These are phyloP conservation scores for Eulemur macaco DNA, from an alignment of 2,113 vertebrate genomes.

Conservation along the genomic window DNA sequence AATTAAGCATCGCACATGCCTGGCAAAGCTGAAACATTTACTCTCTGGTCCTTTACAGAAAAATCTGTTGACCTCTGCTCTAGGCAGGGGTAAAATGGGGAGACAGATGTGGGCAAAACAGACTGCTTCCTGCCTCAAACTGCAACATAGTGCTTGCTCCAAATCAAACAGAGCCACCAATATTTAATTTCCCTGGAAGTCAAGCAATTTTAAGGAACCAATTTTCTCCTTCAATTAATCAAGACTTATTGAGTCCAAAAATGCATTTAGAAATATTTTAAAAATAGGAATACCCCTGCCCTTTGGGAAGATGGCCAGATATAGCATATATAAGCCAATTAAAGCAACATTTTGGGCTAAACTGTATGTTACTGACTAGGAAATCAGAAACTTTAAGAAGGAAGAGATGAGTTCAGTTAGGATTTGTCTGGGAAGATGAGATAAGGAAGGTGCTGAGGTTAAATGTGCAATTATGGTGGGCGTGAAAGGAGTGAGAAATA, in stretches of 20 bases:
- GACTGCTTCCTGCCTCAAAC: not conserved
- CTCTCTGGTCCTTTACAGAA: not conserved
- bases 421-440: not conserved
- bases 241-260: constrained; percentile 15
- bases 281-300: constrained; percentile 22
- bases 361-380: not conserved
- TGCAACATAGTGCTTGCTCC: not conserved
- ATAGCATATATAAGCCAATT: constrained; percentile 30
- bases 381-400: constrained; percentile 3
- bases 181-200: not conserved
- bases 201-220: constrained; percentile 1
- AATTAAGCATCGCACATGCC: not conserved
- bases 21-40: not conserved
- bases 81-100: not conserved
- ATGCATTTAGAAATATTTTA: constrained; percentile 56
- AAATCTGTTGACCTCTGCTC: not conserved
- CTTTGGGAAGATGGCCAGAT: constrained; percentile 25
- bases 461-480: not conserved
- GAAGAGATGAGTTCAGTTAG: not conserved
- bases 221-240: constrained; percentile 49
- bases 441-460: not conserved
- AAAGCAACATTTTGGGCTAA: constrained; percentile 13
- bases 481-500: not conserved
- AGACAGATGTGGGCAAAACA: not conserved
- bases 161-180: not conserved